These are phyloP conservation scores for Pogonus chalceus DNA, from an alignment of 1,140 invertebrate species.

Conservation along the genomic window DNA sequence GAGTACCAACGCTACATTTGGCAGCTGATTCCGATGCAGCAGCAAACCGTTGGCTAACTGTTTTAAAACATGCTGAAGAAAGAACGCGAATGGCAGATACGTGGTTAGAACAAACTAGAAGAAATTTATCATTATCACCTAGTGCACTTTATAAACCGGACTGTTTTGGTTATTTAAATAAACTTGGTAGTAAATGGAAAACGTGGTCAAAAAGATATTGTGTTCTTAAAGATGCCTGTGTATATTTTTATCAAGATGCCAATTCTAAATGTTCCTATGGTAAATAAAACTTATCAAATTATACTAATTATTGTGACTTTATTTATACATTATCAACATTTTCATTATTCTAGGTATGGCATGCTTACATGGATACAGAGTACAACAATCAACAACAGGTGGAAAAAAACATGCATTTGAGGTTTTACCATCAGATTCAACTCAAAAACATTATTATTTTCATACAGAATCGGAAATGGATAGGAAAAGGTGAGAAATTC, in stretches of 20 bases:
- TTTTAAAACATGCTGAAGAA: conserved; percentile 57
- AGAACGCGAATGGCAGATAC: conserved; percentile 51
- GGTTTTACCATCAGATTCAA: conserved; percentile 75
- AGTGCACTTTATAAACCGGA: conserved; percentile 69
- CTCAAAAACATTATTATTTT: conserved; percentile 83
- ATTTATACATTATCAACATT: neutral
- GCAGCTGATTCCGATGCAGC: conserved; percentile 70
- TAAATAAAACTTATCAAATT: conserved; percentile 34
- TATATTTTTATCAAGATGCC: conserved; percentile 87
- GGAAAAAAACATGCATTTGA: conserved; percentile 86
- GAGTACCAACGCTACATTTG: conserved; percentile 65
- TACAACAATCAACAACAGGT: conserved; percentile 66
- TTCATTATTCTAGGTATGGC: conserved; percentile 54
- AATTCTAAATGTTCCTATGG: conserved; percentile 79
- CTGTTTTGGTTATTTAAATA: conserved; percentile 83
- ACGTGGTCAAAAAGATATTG: conserved; percentile 87
- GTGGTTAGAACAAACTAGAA: conserved; percentile 63
- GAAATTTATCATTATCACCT: conserved; percentile 58
- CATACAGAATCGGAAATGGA: conserved; percentile 90
- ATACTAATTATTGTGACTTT: neutral
- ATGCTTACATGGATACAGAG: conserved; percentile 88
- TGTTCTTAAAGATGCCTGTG: conserved; percentile 87
- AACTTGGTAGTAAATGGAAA: conserved; percentile 67
- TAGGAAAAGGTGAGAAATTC: conserved; percentile 68
- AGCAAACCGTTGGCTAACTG: conserved; percentile 61